Base-by-base conservation (phyloP, 64 coral and sea anemone species). In the Montipora sp. region DNA sequence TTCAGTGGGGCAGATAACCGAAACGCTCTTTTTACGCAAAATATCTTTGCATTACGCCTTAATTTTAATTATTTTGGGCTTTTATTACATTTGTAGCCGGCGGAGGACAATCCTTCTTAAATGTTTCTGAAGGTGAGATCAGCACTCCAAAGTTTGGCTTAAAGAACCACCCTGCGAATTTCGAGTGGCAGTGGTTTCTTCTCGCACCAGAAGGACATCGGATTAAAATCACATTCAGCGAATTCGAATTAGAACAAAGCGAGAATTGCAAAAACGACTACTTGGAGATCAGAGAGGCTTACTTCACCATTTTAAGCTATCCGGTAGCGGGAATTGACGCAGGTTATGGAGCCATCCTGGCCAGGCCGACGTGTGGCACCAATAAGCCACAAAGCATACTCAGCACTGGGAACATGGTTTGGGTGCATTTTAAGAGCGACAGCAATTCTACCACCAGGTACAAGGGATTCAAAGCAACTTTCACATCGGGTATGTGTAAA, bases 211-310 rank as follows among this genome's bases (percentile, higher is more conserved):
- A 84, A 50, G 81, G 81, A 69, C 81, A 43, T 14, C 59, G 71
- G 16, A 57, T 84, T 15, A 36, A 70, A 8, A 60, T 82, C 13
- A 61, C 8, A 11, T 82, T 82, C 9, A 27, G 27, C 27, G 57
- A 82, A 16, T 84, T 84, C 9, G 81, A 84, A 70, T 60, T 84
- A 36, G 81, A 84, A 44, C 6, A 84, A 3, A 84, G 81, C 7
- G 59, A 68, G 15, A 7, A 84, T 8, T 84, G 81, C 61, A 11
- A 84, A 70, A n/a, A 84, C 44, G 59, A 84, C 63, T 84, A 84
- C 8, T 2, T 84, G 61, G 81, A 84, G 44, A 16, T 84, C 36
- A 16, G 81, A 19, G 63, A 84, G 61, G 23, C 24, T 12, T 51
- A 82, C 11, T 23, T 57, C 22, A 14, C 2, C 24, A 14, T 2